Percentiles rank a stretch among this genome's conserved stretches.
Conservation (phyloP, 2,888 invertebrate species). For the Argynnis bischoffii region DNA sequence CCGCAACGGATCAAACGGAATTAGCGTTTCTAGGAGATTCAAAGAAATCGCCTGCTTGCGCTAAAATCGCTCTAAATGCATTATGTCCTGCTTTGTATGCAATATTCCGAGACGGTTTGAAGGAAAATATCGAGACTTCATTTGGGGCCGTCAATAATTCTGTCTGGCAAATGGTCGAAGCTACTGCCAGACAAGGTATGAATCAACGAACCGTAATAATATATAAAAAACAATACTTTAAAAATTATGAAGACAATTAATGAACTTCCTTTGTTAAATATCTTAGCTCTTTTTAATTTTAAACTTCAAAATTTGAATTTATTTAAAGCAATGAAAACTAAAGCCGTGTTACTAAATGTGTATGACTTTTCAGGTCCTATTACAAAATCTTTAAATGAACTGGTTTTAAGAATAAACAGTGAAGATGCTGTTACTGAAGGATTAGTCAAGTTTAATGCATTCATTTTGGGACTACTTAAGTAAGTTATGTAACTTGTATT, state of each 20-base stretch:
- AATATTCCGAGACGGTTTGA: constrained; percentile 92
- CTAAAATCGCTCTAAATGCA: constrained; percentile 87
- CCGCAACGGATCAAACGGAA: constrained; percentile 85
- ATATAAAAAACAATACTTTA: no score
- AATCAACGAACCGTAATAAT: not conserved
- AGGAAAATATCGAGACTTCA: constrained; percentile 90
- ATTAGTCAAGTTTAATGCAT: constrained; percentile 93
- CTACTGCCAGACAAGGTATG: constrained; percentile 90
- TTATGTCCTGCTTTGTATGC: constrained; percentile 93
- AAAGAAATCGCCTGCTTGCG: constrained; percentile 84
- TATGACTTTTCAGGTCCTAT: constrained; percentile 83
- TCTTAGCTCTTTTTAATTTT: no score
- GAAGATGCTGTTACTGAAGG: constrained; percentile 92
- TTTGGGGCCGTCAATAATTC: constrained; percentile 93
- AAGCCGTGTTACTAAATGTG: no score
- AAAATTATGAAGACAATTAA: no score
- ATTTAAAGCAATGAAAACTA: no score
- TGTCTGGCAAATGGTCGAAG: constrained; percentile 95
- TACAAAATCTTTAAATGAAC: constrained; percentile 91
- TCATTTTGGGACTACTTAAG: constrained; percentile 93
- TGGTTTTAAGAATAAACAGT: constrained; percentile 91
- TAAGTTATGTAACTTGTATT: constrained; percentile 57
- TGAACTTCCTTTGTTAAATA: no score
- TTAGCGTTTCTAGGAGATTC: constrained; percentile 83
- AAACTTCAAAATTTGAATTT: no score